Percentiles rank a stretch among this genome's conserved stretches.
phyloP scores from a whole-genome alignment of 2,113 vertebrate genomes.

The Progne subis region DNA sequence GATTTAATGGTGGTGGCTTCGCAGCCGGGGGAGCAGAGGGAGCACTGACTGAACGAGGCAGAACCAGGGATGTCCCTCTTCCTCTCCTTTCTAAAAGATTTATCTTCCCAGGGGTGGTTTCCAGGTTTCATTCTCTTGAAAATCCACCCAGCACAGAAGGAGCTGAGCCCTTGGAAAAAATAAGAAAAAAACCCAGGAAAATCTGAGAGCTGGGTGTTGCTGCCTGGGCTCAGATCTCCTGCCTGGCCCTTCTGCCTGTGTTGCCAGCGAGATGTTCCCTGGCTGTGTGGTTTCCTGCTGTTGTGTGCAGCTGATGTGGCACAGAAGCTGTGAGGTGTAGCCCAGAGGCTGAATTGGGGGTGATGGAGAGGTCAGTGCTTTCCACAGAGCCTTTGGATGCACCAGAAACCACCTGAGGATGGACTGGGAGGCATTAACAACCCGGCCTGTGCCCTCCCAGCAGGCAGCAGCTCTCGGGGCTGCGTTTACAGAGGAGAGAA shows the following conservation, averaged over 20 bases:
- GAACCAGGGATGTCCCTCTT: background rate
- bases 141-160: background rate
- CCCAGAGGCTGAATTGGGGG: background rate
- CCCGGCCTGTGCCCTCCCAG: slow-evolving; percentile 26
- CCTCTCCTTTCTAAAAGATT: background rate
- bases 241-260: background rate
- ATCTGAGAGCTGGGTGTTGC: background rate
- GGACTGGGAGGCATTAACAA: slow-evolving; percentile 11
- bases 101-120: background rate
- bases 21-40: background rate
- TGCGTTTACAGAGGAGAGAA: background rate
- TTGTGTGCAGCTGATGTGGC: background rate
- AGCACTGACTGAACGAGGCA: background rate
- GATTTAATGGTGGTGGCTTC: background rate
- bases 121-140: background rate
- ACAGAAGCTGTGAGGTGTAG: background rate
- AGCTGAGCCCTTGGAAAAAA: background rate
- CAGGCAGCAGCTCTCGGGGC: slow-evolving; percentile 27
- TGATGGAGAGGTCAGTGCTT: background rate
- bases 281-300: background rate
- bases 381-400: background rate
- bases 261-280: background rate
- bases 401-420: slow-evolving; percentile 64
- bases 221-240: background rate
- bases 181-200: background rate